phyloP scores from a whole-genome alignment of 1,140 invertebrate genomes.

The Calephelis virginiensis region DNA sequence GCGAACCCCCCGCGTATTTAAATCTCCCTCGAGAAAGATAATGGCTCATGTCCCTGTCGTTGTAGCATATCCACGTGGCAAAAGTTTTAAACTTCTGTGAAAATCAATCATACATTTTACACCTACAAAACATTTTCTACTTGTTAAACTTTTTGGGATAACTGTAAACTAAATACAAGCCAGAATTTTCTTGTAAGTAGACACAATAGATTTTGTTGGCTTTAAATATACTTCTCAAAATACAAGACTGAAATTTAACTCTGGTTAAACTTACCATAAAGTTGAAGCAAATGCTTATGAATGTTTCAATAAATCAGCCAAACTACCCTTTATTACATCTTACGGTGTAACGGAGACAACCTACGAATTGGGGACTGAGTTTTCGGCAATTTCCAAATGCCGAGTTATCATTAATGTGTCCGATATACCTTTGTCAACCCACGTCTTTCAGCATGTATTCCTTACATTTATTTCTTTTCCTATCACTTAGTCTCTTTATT shows the following conservation, averaged over 20 bases:
- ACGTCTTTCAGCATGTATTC: conserved; percentile 21
- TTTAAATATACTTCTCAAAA: not conserved
- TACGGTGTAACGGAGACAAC: conserved; percentile 56
- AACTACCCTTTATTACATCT: conserved; percentile 63
- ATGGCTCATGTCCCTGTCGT: too few species aligned
- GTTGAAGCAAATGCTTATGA: conserved; percentile 46
- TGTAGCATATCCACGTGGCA: too few species aligned
- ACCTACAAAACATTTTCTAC: too few species aligned
- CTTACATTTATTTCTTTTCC: conserved; percentile 8
- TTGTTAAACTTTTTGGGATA: too few species aligned
- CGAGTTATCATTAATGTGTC: conserved; percentile 37
- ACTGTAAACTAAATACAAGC: too few species aligned
- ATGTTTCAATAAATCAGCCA: conserved; percentile 58
- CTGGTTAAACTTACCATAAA: conserved; percentile 53
- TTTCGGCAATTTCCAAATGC: conserved; percentile 38
- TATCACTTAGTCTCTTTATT: conserved; percentile 11
- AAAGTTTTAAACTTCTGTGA: too few species aligned
- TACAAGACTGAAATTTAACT: conserved; percentile 29
- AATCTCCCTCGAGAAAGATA: too few species aligned
- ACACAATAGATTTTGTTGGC: too few species aligned
- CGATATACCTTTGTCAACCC: conserved; percentile 23
- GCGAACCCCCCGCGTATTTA: too few species aligned
- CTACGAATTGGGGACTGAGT: conserved; percentile 37
- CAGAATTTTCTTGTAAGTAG: too few species aligned
- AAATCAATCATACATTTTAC: too few species aligned